Base-by-base conservation (phyloP, 2,888 invertebrate species). In the Trachelus troglodyta region DNA sequence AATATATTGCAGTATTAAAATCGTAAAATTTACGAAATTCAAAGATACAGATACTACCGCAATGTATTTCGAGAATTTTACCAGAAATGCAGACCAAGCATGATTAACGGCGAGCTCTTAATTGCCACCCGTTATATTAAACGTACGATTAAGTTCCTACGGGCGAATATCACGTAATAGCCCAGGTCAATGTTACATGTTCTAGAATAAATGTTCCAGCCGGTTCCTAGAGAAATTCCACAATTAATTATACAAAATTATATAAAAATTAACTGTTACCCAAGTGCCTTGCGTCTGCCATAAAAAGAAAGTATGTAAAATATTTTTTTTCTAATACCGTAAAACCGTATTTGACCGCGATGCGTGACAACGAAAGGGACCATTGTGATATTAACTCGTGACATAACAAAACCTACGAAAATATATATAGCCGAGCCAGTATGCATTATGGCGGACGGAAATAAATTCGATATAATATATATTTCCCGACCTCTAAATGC, bases 391-490 rank as follows among this genome's bases (percentile, higher is more conserved):
- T 56, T 56, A 23, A 23, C 23, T 9, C 23, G 56, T 56, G 23
- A 56, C 1, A 9, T 56, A 56, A 56, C 23, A 56, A 56, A 56
- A 71, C 71, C 1, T 71, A 71, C 30, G 3, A 71, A 71, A 9
- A 34, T 34, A 34, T 12, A 12, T 69, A 33, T 11, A 33, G 12
- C 71, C 23, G 12, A n/a, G 12, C 33, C 4, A 71, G 9, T 15
- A 23, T 56, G 23, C 56, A 23, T 2, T 31, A 71, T 31, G 31
- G 71, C 31, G 71, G 71, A 71, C 12, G 12, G 71, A 34, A 30
- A 71, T 71, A 71, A 71, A 71, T 71, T 71, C 71, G 31, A 31
- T 71, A 31, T 71, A 71, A 71, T 71, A 71, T 71, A 71, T 71
- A 71, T 71, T 71, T 71, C 56, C 56, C 15, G 56, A 56, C 23